Percentiles rank a stretch among this genome's conserved stretches.
Evolutionary conservation across 2,888 invertebrate species (phyloP).

Genomic region (Andrena chrysosceles): DNA sequence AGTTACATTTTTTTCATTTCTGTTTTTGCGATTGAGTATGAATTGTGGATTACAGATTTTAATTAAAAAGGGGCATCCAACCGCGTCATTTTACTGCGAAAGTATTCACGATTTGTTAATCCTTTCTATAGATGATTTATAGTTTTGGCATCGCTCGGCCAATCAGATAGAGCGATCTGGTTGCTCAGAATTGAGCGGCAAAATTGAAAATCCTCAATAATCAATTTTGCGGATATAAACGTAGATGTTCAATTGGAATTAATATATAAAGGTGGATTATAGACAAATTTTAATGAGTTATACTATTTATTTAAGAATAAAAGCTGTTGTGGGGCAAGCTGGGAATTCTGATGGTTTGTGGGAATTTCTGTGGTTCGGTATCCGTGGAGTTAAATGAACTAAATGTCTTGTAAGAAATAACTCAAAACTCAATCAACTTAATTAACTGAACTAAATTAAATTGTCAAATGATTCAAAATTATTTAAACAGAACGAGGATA

Average conservation of each 20-base stretch:
- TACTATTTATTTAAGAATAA: too few relatives aligned
- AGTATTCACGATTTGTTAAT: conserved; percentile 3
- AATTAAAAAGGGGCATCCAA: conserved; percentile 10
- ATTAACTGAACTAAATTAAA: too few relatives aligned
- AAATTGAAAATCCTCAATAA: background rate
- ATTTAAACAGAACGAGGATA: too few relatives aligned
- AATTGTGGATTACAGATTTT: background rate
- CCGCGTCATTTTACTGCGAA: background rate
- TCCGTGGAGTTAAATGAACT: too few relatives aligned
- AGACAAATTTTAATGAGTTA: too few relatives aligned
- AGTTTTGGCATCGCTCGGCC: background rate
- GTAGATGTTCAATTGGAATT: background rate
- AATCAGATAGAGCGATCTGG: background rate
- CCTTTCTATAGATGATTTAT: background rate
- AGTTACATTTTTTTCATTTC: background rate
- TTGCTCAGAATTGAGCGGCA: background rate
- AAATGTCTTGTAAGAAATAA: too few relatives aligned
- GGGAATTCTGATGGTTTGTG: too few relatives aligned
- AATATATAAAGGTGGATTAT: too few relatives aligned
- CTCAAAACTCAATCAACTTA: too few relatives aligned
- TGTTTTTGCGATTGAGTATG: background rate
- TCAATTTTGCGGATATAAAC: background rate
- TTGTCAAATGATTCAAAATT: too few relatives aligned
- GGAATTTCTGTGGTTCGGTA: too few relatives aligned
- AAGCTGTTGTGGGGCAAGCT: too few relatives aligned